Base-by-base conservation (phyloP, 2,888 invertebrate species). In the Esperia sulphurella region DNA sequence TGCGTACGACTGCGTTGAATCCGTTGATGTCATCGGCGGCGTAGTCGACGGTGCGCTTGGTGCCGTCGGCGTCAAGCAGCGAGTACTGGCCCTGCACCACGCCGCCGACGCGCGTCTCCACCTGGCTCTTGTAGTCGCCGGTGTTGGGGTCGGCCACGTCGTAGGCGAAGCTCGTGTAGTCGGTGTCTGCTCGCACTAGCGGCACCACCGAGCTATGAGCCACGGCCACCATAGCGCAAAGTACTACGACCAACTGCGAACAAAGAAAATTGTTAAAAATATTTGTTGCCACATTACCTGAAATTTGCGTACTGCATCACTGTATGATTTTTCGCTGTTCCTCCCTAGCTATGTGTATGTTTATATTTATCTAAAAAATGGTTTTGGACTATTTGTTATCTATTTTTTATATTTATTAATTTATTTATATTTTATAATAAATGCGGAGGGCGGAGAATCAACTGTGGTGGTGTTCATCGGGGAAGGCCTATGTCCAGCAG, bases 1-100 rank as follows among this genome's bases (percentile, higher is more conserved):
- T 90, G 61, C 88, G 86, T 29, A 91, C 91, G 14, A 91, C 84
- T 35, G 91, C 91, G 78, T 91, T 91, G 78, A 91, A 91, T 14
- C 91, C 91, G 58, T 91, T 90, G 49, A 90, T 68, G 49, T 90
- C 88, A 64, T 91, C 91, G 50, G 91, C 91, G 44, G 88, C 79
- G 77, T 91, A 91, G 75, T 91, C 91, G 0, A 91, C 91, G 13
- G 84, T 90, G 54, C 91, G 85, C 58, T 84, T 86, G 50, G 90
- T 91, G 58, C 91, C 91, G 59, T 91, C 91, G 41, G 91, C 63
- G 47, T 91, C 91, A 9, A 84, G 71, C 12, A 91, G 81, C 29
- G 91, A 91, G 82, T 91, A 91, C 66, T 91, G 90, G 52, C 91
- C 91, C 54, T 79, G 73, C 42, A 91, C 91, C 48, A 74, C 69